Evolutionary conservation across 2,888 invertebrate species (phyloP).

Genomic region (Ectemnius cavifrons): DNA sequence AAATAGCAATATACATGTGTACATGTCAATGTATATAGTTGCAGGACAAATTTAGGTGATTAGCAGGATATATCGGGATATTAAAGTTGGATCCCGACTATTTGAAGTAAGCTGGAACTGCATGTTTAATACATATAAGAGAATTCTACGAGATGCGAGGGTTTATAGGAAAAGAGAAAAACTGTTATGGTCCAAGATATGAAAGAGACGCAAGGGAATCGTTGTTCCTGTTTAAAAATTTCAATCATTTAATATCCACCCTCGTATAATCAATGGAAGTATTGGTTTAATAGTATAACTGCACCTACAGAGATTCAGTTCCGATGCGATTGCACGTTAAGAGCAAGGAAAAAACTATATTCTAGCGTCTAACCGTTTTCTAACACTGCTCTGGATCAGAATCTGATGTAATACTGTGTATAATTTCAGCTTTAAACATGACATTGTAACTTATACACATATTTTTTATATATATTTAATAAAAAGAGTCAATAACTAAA

Average conservation of each 20-base stretch:
- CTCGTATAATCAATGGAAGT: conserved; percentile 20
- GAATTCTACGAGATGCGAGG: conserved; percentile 19
- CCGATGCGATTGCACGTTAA: conserved; percentile 2
- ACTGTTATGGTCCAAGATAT: conserved; percentile 35
- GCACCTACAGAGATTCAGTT: conserved; percentile 5
- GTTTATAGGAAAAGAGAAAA: conserved; percentile 31
- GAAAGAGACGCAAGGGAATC: conserved; percentile 37
- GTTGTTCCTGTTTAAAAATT: conserved; percentile 34
- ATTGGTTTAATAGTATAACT: conserved; percentile 27
- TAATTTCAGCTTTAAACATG: conserved; percentile 73
- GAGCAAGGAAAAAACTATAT: neutral
- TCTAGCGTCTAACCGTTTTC: conserved; percentile 47
- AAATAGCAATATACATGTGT: conserved; percentile 58
- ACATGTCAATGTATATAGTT: conserved; percentile 54
- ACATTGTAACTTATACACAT: conserved; percentile 76
- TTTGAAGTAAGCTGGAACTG: conserved; percentile 18
- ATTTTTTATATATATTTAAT: conserved; percentile 78
- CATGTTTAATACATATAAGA: conserved; percentile 23
- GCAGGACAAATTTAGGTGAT: conserved; percentile 43
- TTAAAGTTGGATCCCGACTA: conserved; percentile 29
- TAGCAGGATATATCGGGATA: conserved; percentile 41
- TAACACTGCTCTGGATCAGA: conserved; percentile 37
- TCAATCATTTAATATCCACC: conserved; percentile 26
- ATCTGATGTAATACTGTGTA: conserved; percentile 58
- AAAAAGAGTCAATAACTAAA: conserved; percentile 66